Percentiles rank a stretch among this genome's conserved stretches.
Evolutionary conservation across 2,888 invertebrate species (phyloP).

Genomic region (Julus scanicus): DNA sequence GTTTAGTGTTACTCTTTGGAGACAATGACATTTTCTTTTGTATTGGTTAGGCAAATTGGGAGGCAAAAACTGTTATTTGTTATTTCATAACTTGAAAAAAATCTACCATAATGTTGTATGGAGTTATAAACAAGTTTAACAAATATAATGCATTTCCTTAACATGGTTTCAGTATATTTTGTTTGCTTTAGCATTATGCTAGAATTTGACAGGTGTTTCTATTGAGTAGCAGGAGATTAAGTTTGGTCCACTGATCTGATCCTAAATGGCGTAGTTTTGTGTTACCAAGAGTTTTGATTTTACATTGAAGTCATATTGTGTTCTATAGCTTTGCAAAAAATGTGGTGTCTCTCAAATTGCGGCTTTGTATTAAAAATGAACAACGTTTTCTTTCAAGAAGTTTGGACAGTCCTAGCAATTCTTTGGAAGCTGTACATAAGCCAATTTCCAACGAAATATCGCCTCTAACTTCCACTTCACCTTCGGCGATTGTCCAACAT

Average conservation of each 20-base stretch:
- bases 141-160: not conserved
- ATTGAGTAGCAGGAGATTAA: not conserved
- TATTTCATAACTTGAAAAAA: no score
- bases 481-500: slow-evolving; percentile 56
- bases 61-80: no score
- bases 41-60: no score
- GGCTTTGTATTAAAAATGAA: not conserved
- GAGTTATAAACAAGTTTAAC: no score
- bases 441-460: slow-evolving; percentile 59
- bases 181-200: not conserved
- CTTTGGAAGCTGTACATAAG: slow-evolving; percentile 75
- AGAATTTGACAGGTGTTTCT: not conserved
- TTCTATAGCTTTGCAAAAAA: no score
- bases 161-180: no score
- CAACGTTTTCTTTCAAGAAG: slow-evolving; percentile 65
- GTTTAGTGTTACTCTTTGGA: no score
- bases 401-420: slow-evolving; percentile 80
- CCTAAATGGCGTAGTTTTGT: not conserved
- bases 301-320: no score
- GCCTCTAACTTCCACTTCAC: slow-evolving; percentile 57
- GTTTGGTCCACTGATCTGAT: not conserved
- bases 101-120: no score
- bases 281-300: not conserved
- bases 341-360: not conserved
- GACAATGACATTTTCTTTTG: no score